These are phyloP conservation scores for Rapana venosa DNA, from an alignment of 2,888 invertebrate genomes.

Conservation along the genomic window DNA sequence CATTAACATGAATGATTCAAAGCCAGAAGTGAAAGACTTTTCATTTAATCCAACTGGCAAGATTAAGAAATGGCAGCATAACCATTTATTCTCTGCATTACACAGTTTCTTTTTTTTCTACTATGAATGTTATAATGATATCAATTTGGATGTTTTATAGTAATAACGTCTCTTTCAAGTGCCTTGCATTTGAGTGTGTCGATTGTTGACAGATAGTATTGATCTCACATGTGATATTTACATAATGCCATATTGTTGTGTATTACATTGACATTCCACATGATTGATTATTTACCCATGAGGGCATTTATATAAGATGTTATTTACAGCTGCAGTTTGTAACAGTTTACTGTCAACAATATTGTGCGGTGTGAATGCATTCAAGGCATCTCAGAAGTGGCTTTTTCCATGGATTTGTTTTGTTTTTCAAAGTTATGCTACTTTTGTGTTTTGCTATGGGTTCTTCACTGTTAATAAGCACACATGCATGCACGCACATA, in stretches of 20 bases:
- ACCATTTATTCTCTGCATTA: no score
- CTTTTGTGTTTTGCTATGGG: no score
- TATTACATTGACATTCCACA: neutral
- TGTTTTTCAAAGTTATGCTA: no score
- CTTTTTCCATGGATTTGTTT: no score
- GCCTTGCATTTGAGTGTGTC: constrained; percentile 6
- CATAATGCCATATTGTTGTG: constrained; percentile 21
- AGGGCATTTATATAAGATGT: neutral
- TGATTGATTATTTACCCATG: neutral
- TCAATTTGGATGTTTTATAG: neutral
- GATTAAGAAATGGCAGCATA: no score
- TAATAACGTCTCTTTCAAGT: neutral
- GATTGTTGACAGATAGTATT: neutral
- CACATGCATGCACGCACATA: neutral
- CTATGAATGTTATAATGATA: neutral
- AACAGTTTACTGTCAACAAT: no score
- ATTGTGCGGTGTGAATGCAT: no score
- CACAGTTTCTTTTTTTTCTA: no score
- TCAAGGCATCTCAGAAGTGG: no score
- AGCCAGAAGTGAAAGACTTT: neutral
- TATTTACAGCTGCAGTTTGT: no score
- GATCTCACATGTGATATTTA: constrained; percentile 24
- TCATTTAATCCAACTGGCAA: neutral
- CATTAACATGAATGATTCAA: no score
- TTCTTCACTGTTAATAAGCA: neutral